Base-by-base conservation (phyloP, 2,888 invertebrate genomes). In the Callyntrura guangdongensis region DNA sequence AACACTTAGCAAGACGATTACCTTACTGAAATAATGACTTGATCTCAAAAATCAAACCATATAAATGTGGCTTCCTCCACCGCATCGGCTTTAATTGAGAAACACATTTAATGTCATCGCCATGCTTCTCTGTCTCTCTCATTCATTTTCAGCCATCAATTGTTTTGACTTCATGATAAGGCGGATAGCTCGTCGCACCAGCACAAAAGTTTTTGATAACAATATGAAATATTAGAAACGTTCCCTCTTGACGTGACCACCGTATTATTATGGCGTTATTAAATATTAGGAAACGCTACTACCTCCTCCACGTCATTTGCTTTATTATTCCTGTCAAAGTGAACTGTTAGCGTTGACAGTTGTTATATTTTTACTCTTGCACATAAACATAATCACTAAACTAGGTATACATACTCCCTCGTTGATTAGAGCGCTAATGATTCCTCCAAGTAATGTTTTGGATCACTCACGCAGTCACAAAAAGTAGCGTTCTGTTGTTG, bases 11-110 rank as follows among this genome's bases (percentile, higher is more conserved):
- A 47, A 59, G 77, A 61, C 45, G 86, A 86, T 86, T 77, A 77
- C 59, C 74, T 61, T 77, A 49, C 77, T 72, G 45, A 86, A 69
- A 84, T 74, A 86, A 86, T 79, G 86, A 86, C 79, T 86, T 86
- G 86, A 86, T 86, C 86, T 86, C 86, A 67, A 86, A 86, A 86
- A 86, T 86, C 86, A 79, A 86, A 27, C 67, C 86, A 64, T 67
- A 67, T 64, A 67, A 79, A 72, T 86, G 86, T 79, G 86, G 86
- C 86, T 86, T 86, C 86, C 86, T 86, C 22, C 74, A 67, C 72
- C 8, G 27, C 69, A 25, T 64, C 11, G 20, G 69, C 69, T 67
- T 22, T 47, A 59, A 17, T 64, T 53, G 53, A 53, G 12, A 64
- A 14, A 83, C 56, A 56, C 85, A 69, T 20, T 72, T 86, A 77